These are phyloP conservation scores for Melanotaenia maccullochi DNA, from an alignment of 2,797 vertebrate genomes.

Conservation along the genomic window DNA sequence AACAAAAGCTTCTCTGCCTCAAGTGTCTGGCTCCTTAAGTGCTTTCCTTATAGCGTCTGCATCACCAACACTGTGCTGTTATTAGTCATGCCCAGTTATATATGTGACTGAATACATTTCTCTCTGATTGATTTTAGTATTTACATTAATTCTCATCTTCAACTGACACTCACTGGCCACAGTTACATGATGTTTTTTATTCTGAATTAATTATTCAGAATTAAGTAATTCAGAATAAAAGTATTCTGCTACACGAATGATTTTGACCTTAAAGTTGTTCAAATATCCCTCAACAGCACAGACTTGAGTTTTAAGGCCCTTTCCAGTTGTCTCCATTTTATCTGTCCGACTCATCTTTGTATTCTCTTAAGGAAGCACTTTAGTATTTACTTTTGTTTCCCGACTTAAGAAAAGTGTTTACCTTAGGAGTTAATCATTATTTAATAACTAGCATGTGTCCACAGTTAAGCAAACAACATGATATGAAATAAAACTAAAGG, in stretches of 20 bases:
- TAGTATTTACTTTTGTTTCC: no score
- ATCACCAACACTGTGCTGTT: conserved; percentile 6
- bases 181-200: no score
- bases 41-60: conserved; percentile 8
- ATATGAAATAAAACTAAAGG: background rate
- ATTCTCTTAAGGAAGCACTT: background rate
- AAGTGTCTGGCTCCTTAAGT: conserved; percentile 18
- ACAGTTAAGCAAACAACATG: background rate
- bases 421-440: background rate
- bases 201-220: no score
- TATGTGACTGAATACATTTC: conserved; percentile 11
- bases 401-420: no score
- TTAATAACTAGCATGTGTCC: no score
- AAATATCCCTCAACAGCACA: background rate
- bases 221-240: no score
- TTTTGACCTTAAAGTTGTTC: background rate
- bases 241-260: background rate
- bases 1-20: conserved; percentile 21
- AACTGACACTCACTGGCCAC: background rate
- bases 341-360: background rate
- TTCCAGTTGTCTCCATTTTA: background rate
- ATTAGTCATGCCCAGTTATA: background rate
- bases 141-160: background rate
- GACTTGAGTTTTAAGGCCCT: background rate
- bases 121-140: conserved; percentile 7